phyloP scores from a whole-genome alignment of 2,797 vertebrate genomes.

The Aulostomus chinensis region DNA sequence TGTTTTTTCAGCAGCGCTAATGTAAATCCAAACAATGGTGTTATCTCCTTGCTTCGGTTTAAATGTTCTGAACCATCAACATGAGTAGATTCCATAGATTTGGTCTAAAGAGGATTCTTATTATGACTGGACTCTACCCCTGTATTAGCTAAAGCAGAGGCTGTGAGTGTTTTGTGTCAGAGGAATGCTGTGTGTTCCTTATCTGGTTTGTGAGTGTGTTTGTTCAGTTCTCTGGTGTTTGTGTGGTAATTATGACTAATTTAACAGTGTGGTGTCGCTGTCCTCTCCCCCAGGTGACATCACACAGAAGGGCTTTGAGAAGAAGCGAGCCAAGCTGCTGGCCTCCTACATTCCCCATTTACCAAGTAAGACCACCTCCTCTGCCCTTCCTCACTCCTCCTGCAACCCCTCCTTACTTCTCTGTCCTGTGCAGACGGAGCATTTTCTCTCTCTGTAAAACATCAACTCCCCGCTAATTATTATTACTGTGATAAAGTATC shows the following conservation, averaged over 20 bases:
- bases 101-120: constrained; percentile 67
- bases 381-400: constrained; percentile 15
- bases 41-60: constrained; percentile 49
- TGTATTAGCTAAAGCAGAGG: constrained; percentile 34
- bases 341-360: constrained; percentile 87
- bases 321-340: constrained; percentile 94
- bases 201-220: constrained; percentile 20
- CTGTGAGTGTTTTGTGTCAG: constrained; percentile 11
- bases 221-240: constrained; percentile 30
- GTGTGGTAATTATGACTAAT: constrained; percentile 63
- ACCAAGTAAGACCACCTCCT: constrained; percentile 82
- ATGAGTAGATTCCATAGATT: constrained; percentile 58
- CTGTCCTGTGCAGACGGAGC: neutral
- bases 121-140: constrained; percentile 56
- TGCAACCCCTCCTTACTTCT: neutral
- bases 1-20: constrained; percentile 60
- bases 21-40: constrained; percentile 57
- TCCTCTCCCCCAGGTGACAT: constrained; percentile 90
- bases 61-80: constrained; percentile 46
- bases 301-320: constrained; percentile 98
- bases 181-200: constrained; percentile 13
- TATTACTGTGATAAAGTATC: too few relatives aligned
- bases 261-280: constrained; percentile 64
- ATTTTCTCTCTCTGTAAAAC: neutral
- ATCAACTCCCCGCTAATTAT: too few relatives aligned